Evolutionary conservation across 2,113 vertebrate genomes (phyloP).

Genomic region (Dasyurus viverrinus): DNA sequence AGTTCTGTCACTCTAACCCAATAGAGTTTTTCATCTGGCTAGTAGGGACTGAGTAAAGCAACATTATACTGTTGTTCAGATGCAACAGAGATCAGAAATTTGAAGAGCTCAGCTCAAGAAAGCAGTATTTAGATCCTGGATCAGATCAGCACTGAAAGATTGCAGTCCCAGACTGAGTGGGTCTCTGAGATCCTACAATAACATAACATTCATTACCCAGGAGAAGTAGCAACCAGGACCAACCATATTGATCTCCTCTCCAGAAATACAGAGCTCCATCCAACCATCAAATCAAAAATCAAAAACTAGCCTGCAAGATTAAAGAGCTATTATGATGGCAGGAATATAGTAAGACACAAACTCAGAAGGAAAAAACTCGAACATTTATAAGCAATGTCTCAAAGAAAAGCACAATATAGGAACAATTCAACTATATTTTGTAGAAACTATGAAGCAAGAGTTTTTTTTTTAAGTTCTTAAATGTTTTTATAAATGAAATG

Average conservation of each 20-base stretch:
- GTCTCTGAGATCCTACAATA: neutral
- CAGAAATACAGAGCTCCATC: no score
- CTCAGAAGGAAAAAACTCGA: neutral
- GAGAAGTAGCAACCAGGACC: neutral
- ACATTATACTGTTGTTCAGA: neutral
- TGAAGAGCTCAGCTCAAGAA: neutral
- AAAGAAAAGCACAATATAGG: neutral
- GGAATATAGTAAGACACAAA: neutral
- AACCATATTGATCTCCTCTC: neutral
- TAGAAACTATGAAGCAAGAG: neutral
- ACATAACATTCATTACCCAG: neutral
- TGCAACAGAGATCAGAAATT: neutral
- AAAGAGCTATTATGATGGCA: neutral
- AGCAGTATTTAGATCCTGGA: neutral
- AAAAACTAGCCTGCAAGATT: neutral
- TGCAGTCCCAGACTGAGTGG: neutral
- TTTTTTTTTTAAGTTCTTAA: no score
- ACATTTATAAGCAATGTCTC: neutral
- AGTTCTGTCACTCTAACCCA: neutral
- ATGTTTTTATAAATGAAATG: no score
- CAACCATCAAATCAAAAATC: neutral
- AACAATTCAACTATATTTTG: neutral
- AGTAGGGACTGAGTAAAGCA: neutral
- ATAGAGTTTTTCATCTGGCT: neutral
- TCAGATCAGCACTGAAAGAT: neutral